Base-by-base conservation (phyloP, 2,113 vertebrate species). In the Epinephelus fuscoguttatus region DNA sequence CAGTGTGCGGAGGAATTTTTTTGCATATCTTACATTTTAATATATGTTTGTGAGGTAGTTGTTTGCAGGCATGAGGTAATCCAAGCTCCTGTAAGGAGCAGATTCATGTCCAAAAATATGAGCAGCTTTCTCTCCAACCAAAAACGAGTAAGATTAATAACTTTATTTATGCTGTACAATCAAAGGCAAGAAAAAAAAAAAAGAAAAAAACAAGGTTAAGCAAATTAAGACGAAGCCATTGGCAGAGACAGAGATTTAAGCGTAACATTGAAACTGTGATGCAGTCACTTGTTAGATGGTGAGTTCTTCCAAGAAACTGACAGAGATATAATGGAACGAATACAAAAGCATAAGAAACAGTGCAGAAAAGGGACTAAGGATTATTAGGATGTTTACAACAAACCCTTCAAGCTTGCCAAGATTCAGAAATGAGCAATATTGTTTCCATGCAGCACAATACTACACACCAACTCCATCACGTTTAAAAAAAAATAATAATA, bases 401-500 rank as follows among this genome's bases (percentile, higher is more conserved):
- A 52, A 68, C 30, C 70, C 30, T 75, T 75, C 11, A 42, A 74
- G 33, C 50, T 73, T 76, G 81, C 63, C 55, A 82, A 72, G 21
- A 71, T 69, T 47, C 15, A 53, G 30, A 80, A 84, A 82, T 59
- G 25, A 85, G 56, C 21, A 60, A 45, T 66, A 75, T 18, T 50
- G 45, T 75, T 85, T 68, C 50, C 75, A 70, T 30, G 74, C 23
- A 80, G 55, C 49, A 74, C 3, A 71, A n/a, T 23, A 71, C 33
- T 21, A 52, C 25, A 66, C 60, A 82, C 57, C 45, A 76, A 49
- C 70, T 81, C 61, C 60, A 81, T 88, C 78, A 77, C 42, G 18
- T 49, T 83, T 40, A 10, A 42, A 30, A 42, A 42, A 56, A 11
- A 42, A 89, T 77, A 85, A 45, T 80, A 90, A 91, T 81, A 84